Evolutionary conservation across 2,113 vertebrate species (phyloP), one percentile per base, ranked within the genome.

Genomic region (Ursus arctos): DNA sequence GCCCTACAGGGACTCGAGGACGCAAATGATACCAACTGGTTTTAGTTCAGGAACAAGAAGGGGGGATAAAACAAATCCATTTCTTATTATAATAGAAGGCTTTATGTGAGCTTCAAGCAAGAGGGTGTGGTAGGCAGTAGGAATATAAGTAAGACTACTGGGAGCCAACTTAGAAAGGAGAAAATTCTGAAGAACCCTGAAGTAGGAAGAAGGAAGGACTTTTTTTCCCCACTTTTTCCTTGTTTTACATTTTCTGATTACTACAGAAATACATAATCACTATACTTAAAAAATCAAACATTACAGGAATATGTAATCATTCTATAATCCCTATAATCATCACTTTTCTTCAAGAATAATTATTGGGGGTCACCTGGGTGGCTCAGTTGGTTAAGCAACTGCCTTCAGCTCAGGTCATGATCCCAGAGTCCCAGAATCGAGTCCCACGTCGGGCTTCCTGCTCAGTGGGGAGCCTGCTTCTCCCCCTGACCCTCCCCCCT

Each of bases 221-320:
- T 63, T 91, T 91, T 82, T 47, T 7, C 21, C 26, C 26, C 36
- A 36, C 36, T 71, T 87, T 57, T 96, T 21, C 26, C 61, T 65
- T 97, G 76, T 53, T 95, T 95, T 81, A 87, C 82, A 36, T 95
- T 94, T 98, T 88, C 63, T 88, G 28, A 87, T 88, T 67, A 94
- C 36, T 72, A 90, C 5, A 95, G 53, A 97, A 97, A 90, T 81
- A 97, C 49, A 88, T 2, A 80, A 80, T 47, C n/a, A 76, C 59
- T 86, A 79, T 51, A 71, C 63, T 77, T 85, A 15, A 18, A 65
- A 98, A 97, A 90, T 55, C 47, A 95, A 91, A 79, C 13, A 51
- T 91, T 93, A 93, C 16, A 94, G 12, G 49, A 85, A 81, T 55
- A 96, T 76, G 83, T 88, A 95, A 79, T 84, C 57, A 94, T 33